Base-by-base conservation (phyloP, 2,113 vertebrate species). In the Sus scrofa region DNA sequence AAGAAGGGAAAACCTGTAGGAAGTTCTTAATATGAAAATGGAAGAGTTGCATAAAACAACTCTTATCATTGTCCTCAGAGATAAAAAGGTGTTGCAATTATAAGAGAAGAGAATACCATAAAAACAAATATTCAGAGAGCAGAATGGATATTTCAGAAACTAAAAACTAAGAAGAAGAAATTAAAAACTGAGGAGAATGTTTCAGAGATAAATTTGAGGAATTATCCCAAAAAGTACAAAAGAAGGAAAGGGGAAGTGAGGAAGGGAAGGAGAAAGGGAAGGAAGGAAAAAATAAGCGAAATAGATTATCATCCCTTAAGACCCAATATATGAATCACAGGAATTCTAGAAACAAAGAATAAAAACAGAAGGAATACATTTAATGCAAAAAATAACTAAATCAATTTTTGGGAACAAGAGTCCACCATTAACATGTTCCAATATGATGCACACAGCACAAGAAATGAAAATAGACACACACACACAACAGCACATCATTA, bases 351-450 rank as follows among this genome's bases (percentile, higher is more conserved):
- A 74, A 71, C n/a, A 19, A 89, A 60, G 6, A 77, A 44, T 91
- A 7, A 89, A 63, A 82, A 58, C 1, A 73, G n/a, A 87, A 67
- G 58, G 10, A 60, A 67, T 62, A 22, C 9, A 78, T 58, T 30
- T 34, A 56, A 83, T 83, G 16, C 30, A 32, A 74, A 85, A 79
- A 65, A 39, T 34, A 84, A 84, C 3, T 27, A 71, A 90, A 52
- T 54, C 27, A 3, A 34, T 75, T 89, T 65, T 52, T 37, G 71
- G 22, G 60, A 94, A 75, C 32, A 58, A 86, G 12, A 60, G 12
- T 7, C 2, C 52, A 16, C 7, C 2, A 0, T 27, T n/a, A 27
- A 7, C 3, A 81, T 4, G 0, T 0, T 54, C 0, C 0, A 1
- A 37, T 30, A 58, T 0, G 5, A 67, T 12, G 7, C 20, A 26